Conservation (phyloP, 2,797 vertebrate species). For the Chelon auratus region DNA sequence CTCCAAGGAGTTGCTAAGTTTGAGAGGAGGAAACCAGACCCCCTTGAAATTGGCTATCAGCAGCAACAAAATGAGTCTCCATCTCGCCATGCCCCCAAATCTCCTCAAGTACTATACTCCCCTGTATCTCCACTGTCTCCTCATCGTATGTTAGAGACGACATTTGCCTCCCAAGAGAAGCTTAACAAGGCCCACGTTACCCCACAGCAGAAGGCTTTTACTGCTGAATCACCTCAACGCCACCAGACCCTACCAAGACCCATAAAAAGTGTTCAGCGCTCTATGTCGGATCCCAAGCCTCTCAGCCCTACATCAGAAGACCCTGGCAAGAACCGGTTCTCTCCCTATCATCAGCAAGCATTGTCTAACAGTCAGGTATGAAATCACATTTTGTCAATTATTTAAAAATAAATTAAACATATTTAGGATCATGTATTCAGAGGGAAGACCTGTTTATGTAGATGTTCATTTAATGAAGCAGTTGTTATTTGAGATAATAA, state of each 20-base stretch:
- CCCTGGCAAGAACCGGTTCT: slow-evolving; percentile 92
- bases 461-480: not conserved
- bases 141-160: slow-evolving; percentile 95
- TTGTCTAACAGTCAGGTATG: slow-evolving; percentile 94
- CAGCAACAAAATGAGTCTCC: slow-evolving; percentile 88
- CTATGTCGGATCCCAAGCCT: slow-evolving; percentile 98
- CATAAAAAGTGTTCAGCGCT: slow-evolving; percentile 98
- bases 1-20: slow-evolving; percentile 90
- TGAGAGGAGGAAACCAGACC: slow-evolving; percentile 97
- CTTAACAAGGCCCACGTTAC: slow-evolving; percentile 98
- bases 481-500: not conserved
- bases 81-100: slow-evolving; percentile 94
- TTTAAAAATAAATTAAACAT: not conserved
- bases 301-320: slow-evolving; percentile 98
- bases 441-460: not conserved
- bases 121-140: slow-evolving; percentile 97
- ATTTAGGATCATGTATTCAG: not conserved
- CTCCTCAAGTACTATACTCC: slow-evolving; percentile 97
- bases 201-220: slow-evolving; percentile 97
- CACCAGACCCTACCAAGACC: slow-evolving; percentile 96
- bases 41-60: slow-evolving; percentile 96
- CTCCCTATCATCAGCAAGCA: slow-evolving; percentile 94
- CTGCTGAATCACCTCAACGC: slow-evolving; percentile 90
- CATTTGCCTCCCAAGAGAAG: slow-evolving; percentile 95
- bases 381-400: slow-evolving; percentile 28